A percentile compares a stretch with the other conserved stretches of the same genome.
phyloP scores from a whole-genome alignment of 2,113 vertebrate species.

The Oxyura jamaicensis region DNA sequence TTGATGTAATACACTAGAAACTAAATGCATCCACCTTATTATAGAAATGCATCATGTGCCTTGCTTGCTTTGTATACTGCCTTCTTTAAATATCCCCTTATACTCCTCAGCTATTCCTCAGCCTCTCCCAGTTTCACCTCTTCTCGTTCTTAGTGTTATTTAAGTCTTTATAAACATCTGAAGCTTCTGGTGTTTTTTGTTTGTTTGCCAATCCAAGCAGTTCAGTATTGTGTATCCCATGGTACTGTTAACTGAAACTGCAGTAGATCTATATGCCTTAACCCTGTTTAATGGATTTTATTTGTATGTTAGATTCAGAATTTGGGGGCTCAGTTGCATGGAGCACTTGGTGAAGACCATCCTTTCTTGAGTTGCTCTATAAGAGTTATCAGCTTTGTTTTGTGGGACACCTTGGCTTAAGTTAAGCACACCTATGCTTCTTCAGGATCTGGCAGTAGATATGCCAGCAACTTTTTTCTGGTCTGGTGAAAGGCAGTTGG shows the following conservation, averaged over 20 bases:
- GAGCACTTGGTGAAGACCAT: accelerated
- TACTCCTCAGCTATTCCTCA: neutral
- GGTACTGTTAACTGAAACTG: neutral
- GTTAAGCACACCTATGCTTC: neutral
- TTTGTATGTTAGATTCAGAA: neutral
- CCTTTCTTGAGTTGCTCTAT: neutral
- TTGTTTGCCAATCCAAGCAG: neutral
- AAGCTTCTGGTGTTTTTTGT: neutral
- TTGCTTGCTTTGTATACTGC: neutral
- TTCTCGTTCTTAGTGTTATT: neutral
- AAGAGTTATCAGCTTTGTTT: no score
- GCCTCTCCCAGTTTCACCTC: neutral
- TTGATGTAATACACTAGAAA: neutral
- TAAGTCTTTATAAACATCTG: neutral
- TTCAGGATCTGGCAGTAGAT: neutral
- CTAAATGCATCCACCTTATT: neutral
- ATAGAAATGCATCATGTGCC: neutral
- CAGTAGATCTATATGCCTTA: neutral
- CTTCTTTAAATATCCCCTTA: neutral
- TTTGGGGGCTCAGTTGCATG: neutral
- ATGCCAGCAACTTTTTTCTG: neutral
- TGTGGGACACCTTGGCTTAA: neutral
- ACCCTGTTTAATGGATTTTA: neutral
- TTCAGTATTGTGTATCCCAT: neutral
- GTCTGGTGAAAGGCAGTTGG: neutral